Base-by-base conservation (phyloP, 2,113 vertebrate genomes). In the Lepus americanus region DNA sequence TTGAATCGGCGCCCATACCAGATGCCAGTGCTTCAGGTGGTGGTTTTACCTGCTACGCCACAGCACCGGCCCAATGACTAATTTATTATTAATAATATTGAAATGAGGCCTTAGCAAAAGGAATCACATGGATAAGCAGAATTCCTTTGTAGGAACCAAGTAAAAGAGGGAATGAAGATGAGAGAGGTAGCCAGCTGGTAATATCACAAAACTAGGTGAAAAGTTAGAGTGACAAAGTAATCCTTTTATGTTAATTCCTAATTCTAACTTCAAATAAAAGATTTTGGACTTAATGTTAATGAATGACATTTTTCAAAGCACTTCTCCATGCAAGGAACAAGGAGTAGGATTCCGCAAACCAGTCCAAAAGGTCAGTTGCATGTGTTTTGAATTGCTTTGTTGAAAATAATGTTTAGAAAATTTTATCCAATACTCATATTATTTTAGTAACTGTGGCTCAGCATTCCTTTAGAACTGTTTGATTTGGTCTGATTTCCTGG, bases 221-320 rank as follows among this genome's bases (percentile, higher is more conserved):
- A 95, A 27, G 12, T 85, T 33, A 82, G 33, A 44, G 3, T 69
- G 27, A 51, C 27, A 53, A 1, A 51, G 5, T 25, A 55, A 51
- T 20, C 27, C 80, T 80, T 90, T 89, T 72, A 51, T 79, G 39
- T 87, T 79, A 44, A 80, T 95, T 84, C 90, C 36, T 84, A 85
- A 90, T 72, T 80, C 55, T 73, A 64, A 81, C n/a, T 69, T 95
- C 66, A 77, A 76, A 79, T 66, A 90, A 80, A 84, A 89, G 9
- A 69, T 64, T 63, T 87, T 27, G 63, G 53, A 85, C 87, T 94
- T 92, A 95, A 94, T 39, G 20, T 72, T 84, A 94, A 88, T 29
- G 73, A 95, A 95, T 59, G 55, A 90, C 36, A 39, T 96, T 95
- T 77, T 96, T 92, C 85, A 96, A 31, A 63, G 80, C 70, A 94